Evolutionary conservation across 2,113 vertebrate genomes (phyloP).

Genomic region (Perca fluviatilis): DNA sequence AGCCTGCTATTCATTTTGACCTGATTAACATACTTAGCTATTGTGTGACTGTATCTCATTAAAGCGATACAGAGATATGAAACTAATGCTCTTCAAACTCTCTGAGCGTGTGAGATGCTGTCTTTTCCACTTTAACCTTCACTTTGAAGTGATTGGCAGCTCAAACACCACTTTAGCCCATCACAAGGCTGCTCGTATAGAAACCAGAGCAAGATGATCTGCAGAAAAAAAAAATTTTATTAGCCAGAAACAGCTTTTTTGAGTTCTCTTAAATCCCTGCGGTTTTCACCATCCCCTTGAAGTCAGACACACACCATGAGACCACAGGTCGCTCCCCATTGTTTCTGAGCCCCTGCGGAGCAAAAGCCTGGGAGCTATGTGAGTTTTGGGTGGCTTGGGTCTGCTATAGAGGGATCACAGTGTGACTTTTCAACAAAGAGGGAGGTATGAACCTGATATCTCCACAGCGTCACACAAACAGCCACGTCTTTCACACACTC

Average conservation of each 20-base stretch:
- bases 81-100: background rate
- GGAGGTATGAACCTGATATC: slow-evolving; percentile 78
- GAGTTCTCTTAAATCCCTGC: slow-evolving; percentile 45
- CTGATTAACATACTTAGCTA: too few relatives aligned
- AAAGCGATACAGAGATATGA: background rate
- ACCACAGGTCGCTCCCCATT: slow-evolving; percentile 53
- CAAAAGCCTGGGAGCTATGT: slow-evolving; percentile 60
- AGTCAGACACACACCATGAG: slow-evolving; percentile 63
- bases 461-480: slow-evolving; percentile 71
- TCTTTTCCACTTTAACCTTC: slow-evolving; percentile 4
- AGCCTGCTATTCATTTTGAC: background rate
- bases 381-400: slow-evolving; percentile 76
- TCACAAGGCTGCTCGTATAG: background rate
- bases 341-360: slow-evolving; percentile 40
- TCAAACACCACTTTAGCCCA: slow-evolving; percentile 10
- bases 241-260: slow-evolving; percentile 63
- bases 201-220: slow-evolving; percentile 53
- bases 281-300: slow-evolving; percentile 63
- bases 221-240: too few relatives aligned
- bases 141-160: slow-evolving; percentile 28
- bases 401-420: slow-evolving; percentile 63
- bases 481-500: slow-evolving; percentile 59
- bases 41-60: slow-evolving; percentile 6
- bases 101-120: background rate
- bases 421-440: slow-evolving; percentile 73